Evolutionary conservation across 2,113 vertebrate genomes (phyloP).

Genomic region (Zingel zingel): DNA sequence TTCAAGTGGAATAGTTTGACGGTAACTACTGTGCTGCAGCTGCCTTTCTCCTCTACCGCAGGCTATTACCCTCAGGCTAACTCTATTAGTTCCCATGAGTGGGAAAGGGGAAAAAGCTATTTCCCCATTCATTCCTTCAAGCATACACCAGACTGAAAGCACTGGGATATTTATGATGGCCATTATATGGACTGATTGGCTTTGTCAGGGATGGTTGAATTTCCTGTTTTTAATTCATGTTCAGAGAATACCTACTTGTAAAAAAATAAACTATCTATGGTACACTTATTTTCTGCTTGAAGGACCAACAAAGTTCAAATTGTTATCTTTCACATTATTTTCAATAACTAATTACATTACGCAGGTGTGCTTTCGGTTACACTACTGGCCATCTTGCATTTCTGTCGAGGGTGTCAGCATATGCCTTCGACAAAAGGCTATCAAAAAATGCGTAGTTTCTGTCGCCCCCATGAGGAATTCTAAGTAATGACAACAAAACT

Average conservation of each 20-base stretch:
- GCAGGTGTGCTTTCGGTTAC: no score
- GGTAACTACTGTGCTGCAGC: slow-evolving; percentile 36
- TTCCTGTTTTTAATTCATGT: slow-evolving; percentile 33
- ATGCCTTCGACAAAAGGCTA: neutral
- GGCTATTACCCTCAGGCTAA: slow-evolving; percentile 68
- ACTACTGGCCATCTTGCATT: neutral
- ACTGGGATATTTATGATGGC: slow-evolving; percentile 65
- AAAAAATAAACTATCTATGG: slow-evolving; percentile 11
- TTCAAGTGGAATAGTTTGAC: slow-evolving; percentile 45
- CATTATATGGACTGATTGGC: slow-evolving; percentile 55
- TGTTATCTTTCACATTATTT: neutral
- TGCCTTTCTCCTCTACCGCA: slow-evolving; percentile 42
- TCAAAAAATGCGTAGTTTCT: neutral
- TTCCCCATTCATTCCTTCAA: slow-evolving; percentile 59
- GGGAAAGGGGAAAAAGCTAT: slow-evolving; percentile 47
- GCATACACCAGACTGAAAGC: slow-evolving; percentile 51
- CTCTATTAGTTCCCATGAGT: slow-evolving; percentile 68
- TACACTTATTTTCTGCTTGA: neutral
- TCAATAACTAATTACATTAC: neutral
- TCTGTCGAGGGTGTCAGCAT: neutral
- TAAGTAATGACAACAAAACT: no score
- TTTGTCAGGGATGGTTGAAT: slow-evolving; percentile 48
- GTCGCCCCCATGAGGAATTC: no score
- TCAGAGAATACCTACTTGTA: neutral
- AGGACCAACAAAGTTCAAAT: neutral